phyloP scores from a whole-genome alignment of 2,113 vertebrate genomes.

The Hassar affinis region DNA sequence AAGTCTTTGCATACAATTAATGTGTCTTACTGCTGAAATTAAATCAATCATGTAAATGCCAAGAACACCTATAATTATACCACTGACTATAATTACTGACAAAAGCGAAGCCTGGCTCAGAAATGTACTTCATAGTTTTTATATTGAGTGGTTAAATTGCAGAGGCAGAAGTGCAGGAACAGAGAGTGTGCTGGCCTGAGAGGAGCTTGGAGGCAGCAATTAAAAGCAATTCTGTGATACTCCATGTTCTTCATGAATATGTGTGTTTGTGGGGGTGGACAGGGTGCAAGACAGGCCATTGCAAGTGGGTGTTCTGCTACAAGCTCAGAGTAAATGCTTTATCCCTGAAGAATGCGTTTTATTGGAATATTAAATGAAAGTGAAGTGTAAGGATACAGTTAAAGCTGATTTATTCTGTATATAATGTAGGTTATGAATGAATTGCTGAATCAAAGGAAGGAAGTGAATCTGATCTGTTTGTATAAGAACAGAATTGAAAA shows the following conservation, averaged over 20 bases:
- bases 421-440: neutral
- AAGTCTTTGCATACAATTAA: neutral
- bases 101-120: neutral
- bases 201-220: conserved; percentile 13
- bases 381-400: neutral
- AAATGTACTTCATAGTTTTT: conserved; percentile 7
- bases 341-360: neutral
- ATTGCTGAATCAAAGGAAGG: neutral
- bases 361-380: neutral
- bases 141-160: neutral
- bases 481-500: neutral
- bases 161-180: conserved; percentile 14
- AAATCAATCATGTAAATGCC: neutral
- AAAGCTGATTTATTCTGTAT: neutral
- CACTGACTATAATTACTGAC: neutral
- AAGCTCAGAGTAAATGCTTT: neutral
- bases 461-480: neutral
- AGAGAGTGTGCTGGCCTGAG: neutral
- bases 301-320: neutral
- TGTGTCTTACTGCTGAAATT: neutral
- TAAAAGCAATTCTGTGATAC: conserved; percentile 25
- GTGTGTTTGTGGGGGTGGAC: neutral
- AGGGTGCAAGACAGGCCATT: neutral
- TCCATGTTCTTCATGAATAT: conserved; percentile 6
- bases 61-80: neutral